A percentile compares a stretch with the other conserved stretches of the same genome.
phyloP scores from a whole-genome alignment of 2,113 vertebrate species.

The Pyxicephalus adspersus region DNA sequence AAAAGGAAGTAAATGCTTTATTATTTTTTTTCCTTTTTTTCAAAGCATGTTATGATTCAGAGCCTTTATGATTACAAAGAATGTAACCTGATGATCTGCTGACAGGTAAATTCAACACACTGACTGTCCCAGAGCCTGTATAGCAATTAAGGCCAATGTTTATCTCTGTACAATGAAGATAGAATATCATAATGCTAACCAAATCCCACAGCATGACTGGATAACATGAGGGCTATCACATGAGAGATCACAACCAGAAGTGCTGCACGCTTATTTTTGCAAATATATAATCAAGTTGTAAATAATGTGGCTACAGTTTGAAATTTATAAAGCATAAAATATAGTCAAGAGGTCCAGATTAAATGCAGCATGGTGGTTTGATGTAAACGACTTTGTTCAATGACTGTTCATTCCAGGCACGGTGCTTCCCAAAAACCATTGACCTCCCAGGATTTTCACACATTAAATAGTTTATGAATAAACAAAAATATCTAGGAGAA shows the following conservation, averaged over 20 bases:
- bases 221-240: conserved; percentile 34
- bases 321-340: no score
- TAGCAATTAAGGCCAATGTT: background rate
- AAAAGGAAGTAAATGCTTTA: conserved; percentile 16
- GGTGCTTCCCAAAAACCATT: no score
- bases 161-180: conserved; percentile 40
- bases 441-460: no score
- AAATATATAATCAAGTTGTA: background rate
- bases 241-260: conserved; percentile 15
- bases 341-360: no score
- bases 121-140: conserved; percentile 17
- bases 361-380: no score
- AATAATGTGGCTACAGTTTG: no score
- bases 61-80: background rate
- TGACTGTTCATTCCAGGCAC: no score
- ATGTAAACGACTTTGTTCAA: no score
- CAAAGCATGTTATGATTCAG: conserved; percentile 5
- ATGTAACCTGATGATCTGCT: conserved; percentile 41
- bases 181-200: conserved; percentile 15
- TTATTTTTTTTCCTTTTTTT: conserved; percentile 14
- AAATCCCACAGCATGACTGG: conserved; percentile 6
- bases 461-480: no score
- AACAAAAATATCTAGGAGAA: no score
- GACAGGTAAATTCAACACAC: conserved; percentile 11
- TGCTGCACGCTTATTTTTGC: background rate